phyloP scores from a whole-genome alignment of 2,797 vertebrate species.

The Notamacropus eugenii region DNA sequence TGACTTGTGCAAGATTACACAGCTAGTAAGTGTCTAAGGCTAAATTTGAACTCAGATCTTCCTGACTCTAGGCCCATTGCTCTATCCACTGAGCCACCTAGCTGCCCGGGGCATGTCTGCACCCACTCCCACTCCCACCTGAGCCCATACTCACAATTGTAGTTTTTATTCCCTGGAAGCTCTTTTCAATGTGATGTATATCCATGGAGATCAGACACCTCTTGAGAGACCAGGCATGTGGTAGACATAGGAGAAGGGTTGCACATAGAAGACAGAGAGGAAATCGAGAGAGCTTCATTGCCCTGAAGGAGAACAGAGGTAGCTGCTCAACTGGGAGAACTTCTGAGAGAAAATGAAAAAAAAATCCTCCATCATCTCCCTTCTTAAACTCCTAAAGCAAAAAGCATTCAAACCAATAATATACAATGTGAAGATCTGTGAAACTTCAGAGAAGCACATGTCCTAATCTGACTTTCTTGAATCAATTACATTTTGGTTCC shows the following conservation, averaged over 20 bases:
- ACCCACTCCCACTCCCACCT: background rate
- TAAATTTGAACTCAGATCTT: background rate
- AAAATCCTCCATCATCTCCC: accelerated
- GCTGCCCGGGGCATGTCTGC: background rate
- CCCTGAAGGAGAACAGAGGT: background rate
- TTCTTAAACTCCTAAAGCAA: background rate
- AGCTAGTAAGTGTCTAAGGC: background rate
- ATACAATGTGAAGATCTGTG: background rate
- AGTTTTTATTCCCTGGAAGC: slow-evolving; percentile 80
- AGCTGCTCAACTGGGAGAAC: background rate
- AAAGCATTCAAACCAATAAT: background rate
- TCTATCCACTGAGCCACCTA: background rate
- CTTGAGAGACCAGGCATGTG: background rate
- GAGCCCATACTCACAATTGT: slow-evolving; percentile 78
- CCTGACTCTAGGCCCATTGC: background rate
- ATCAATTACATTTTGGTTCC: background rate
- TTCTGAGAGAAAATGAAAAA: background rate
- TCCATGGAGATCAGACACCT: slow-evolving; percentile 78
- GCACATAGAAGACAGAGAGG: slow-evolving; percentile 66
- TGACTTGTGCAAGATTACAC: background rate
- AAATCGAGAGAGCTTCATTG: slow-evolving; percentile 72
- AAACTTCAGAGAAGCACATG: background rate
- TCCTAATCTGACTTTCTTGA: slow-evolving; percentile 47
- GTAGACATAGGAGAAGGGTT: slow-evolving; percentile 22
- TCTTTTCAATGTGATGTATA: slow-evolving; percentile 64